phyloP scores from a whole-genome alignment of 2,888 invertebrate species.

The Beris morrisii region DNA sequence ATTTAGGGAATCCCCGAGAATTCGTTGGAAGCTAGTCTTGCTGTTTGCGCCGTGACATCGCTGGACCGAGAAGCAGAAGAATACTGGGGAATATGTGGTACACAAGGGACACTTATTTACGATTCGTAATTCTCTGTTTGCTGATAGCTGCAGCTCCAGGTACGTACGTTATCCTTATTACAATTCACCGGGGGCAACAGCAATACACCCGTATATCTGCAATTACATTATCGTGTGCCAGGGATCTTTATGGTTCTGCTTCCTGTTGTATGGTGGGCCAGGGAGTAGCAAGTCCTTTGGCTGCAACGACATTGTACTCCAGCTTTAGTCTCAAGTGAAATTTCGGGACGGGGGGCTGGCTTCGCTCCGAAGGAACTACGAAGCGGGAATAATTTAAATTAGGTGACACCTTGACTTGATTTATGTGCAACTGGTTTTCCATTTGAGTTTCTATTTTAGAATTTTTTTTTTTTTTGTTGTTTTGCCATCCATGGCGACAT shows the following conservation, averaged over 20 bases:
- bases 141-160: conserved; percentile 41
- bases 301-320: background rate
- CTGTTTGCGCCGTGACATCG: too few relatives aligned
- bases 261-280: background rate
- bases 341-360: background rate
- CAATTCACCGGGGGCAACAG: conserved; percentile 7
- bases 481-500: too few relatives aligned
- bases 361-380: background rate
- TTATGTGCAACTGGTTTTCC: conserved; percentile 4
- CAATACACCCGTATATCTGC: background rate
- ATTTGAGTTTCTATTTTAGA: background rate
- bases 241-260: conserved; percentile 22
- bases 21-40: too few relatives aligned
- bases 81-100: conserved; percentile 39
- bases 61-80: too few relatives aligned
- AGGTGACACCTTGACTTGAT: conserved; percentile 24
- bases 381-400: conserved; percentile 18
- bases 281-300: background rate
- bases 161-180: conserved; percentile 31
- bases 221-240: conserved; percentile 24
- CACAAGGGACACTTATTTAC: conserved; percentile 41
- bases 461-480: too few relatives aligned
- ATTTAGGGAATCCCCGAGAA: too few relatives aligned
- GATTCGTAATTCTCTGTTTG: conserved; percentile 40
- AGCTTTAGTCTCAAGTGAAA: conserved; percentile 1